A percentile compares a stretch with the other conserved stretches of the same genome.
These are phyloP conservation scores for Enteromius treurensis DNA, from an alignment of 2,797 vertebrate genomes.

Conservation along the genomic window DNA sequence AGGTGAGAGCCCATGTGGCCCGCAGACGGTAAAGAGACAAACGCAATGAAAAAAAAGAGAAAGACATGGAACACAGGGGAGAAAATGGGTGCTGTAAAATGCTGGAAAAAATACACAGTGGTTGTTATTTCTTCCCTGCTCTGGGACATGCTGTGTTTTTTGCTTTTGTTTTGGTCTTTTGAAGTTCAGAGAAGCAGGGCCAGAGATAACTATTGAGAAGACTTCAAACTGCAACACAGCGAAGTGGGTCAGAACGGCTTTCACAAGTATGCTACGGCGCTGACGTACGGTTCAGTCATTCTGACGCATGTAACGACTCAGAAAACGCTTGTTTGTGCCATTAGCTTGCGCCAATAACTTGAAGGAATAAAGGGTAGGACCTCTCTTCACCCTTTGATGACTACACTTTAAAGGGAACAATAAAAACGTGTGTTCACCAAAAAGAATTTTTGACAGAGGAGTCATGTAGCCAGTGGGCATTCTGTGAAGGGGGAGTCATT, in stretches of 20 bases:
- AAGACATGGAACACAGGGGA: slow-evolving; percentile 48
- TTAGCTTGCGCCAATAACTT: slow-evolving; percentile 46
- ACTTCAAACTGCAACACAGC: slow-evolving; percentile 23
- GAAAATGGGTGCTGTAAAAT: slow-evolving; percentile 60
- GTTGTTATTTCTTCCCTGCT: slow-evolving; percentile 49
- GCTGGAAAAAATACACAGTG: slow-evolving; percentile 3
- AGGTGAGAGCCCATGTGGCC: slow-evolving; percentile 67
- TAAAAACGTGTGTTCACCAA: slow-evolving; percentile 74
- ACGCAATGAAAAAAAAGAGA: slow-evolving; percentile 55
- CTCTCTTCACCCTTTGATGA: slow-evolving; percentile 70
- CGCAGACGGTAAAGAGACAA: slow-evolving; percentile 59
- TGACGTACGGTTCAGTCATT: slow-evolving; percentile 35
- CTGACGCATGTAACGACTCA: slow-evolving; percentile 68
- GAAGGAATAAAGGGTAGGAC: slow-evolving; percentile 18
- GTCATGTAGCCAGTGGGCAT: slow-evolving; percentile 46
- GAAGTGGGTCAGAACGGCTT: slow-evolving; percentile 40
- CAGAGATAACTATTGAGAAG: slow-evolving; percentile 43
- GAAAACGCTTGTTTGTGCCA: slow-evolving; percentile 67
- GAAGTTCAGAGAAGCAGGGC: slow-evolving; percentile 39
- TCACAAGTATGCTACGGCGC: neutral
- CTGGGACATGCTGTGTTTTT: slow-evolving; percentile 51
- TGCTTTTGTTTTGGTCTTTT: slow-evolving; percentile 58
- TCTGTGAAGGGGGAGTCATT: slow-evolving; percentile 43
- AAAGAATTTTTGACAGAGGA: slow-evolving; percentile 64
- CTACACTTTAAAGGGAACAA: slow-evolving; percentile 75